Evolutionary conservation across 2,888 invertebrate species (phyloP).

Genomic region (Clistopyga incitator): DNA sequence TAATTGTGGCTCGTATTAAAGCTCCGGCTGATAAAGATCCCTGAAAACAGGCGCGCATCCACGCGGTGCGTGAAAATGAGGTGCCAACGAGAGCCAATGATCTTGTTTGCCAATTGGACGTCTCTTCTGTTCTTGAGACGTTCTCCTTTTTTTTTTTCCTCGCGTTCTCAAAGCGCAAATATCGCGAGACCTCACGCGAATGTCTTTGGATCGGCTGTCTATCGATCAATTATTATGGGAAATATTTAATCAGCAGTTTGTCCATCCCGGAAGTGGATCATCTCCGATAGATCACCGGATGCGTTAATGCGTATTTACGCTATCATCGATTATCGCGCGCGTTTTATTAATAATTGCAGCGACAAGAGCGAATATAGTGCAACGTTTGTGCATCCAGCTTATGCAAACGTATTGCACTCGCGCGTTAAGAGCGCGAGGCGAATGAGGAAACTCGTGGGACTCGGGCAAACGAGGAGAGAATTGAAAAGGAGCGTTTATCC

Average conservation of each 20-base stretch:
- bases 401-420: conserved; percentile 26
- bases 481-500: conserved; percentile 19
- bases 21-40: background rate
- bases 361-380: background rate
- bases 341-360: conserved; percentile 39
- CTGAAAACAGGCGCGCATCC: background rate
- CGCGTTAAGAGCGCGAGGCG: background rate
- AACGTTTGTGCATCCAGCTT: conserved; percentile 29
- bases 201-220: background rate
- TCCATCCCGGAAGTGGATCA: conserved; percentile 28
- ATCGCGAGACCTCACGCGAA: background rate
- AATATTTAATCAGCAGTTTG: conserved; percentile 26
- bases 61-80: conserved; percentile 25
- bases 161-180: background rate
- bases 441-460: conserved; percentile 19
- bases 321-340: conserved; percentile 48
- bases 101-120: conserved; percentile 48
- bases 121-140: conserved; percentile 17
- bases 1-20: background rate
- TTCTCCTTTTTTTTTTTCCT: conserved; percentile 23
- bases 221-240: conserved; percentile 4
- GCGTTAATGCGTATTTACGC: conserved; percentile 34
- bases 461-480: conserved; percentile 18
- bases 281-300: background rate
- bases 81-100: conserved; percentile 53